Conservation (phyloP, 2,113 vertebrate species). For the Phocoena phocoena region DNA sequence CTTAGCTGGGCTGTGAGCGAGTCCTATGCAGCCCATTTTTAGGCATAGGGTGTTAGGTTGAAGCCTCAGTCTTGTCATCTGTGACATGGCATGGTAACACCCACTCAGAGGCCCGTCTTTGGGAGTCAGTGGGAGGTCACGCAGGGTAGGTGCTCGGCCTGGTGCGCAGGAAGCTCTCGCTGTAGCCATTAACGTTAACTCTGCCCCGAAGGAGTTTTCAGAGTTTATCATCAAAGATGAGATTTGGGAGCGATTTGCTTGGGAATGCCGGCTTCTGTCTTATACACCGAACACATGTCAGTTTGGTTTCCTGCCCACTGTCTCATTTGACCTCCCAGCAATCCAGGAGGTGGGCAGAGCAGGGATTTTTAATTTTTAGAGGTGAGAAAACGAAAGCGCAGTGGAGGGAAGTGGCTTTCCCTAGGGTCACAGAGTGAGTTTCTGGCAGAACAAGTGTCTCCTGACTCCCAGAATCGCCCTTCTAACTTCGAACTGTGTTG, state of each 20-base stretch:
- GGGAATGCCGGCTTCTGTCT: not conserved
- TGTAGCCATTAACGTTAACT: rapidly evolving
- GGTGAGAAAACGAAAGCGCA: not conserved
- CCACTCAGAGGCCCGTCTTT: rapidly evolving
- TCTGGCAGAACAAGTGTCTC: not conserved
- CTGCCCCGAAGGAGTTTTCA: not conserved
- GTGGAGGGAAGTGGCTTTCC: not conserved
- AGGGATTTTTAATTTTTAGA: not conserved
- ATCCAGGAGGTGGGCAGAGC: not conserved
- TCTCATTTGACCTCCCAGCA: not conserved
- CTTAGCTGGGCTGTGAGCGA: not conserved
- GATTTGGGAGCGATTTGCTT: not conserved
- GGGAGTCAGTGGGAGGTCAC: not conserved
- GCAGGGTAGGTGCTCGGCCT: not conserved
- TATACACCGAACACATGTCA: not conserved
- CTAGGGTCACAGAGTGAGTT: not conserved
- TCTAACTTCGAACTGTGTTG: not conserved
- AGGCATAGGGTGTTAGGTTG: not conserved
- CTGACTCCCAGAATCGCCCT: not conserved
- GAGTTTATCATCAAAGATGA: not conserved
- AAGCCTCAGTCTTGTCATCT: not conserved
- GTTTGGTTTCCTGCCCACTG: not conserved
- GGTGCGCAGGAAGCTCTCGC: not conserved
- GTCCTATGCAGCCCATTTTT: not conserved
- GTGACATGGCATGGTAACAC: not conserved